phyloP scores from a whole-genome alignment of 2,888 invertebrate genomes.

The Hirtodrosophila duncani region DNA sequence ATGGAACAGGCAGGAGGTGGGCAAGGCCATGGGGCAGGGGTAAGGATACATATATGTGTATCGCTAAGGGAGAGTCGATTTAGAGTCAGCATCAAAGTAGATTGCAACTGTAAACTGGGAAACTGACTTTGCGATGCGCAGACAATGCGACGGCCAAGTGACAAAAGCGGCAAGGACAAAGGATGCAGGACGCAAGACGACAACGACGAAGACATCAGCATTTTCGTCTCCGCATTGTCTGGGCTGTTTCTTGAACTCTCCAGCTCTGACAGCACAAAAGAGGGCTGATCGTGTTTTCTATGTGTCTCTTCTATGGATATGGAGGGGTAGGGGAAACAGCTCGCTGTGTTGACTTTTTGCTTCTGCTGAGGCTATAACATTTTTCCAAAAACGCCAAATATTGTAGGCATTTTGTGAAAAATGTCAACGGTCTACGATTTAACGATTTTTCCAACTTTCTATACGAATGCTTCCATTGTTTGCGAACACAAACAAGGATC shows the following conservation, averaged over 20 bases:
- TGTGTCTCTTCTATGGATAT: conserved; percentile 11
- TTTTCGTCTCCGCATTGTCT: conserved; percentile 67
- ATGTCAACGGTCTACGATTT: conserved; percentile 56
- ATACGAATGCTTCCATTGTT: conserved; percentile 62
- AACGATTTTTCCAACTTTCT: conserved; percentile 63
- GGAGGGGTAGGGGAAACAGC: too few relatives aligned
- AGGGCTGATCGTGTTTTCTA: conserved; percentile 70
- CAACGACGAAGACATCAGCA: conserved; percentile 33
- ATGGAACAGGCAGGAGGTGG: conserved; percentile 19
- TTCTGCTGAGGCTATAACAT: conserved; percentile 46
- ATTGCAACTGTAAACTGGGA: conserved; percentile 49
- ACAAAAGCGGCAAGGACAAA: conserved; percentile 46
- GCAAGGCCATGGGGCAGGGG: too few relatives aligned
- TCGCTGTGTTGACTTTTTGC: conserved; percentile 12
- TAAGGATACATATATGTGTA: too few relatives aligned
- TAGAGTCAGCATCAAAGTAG: too few relatives aligned
- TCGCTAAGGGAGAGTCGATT: too few relatives aligned
- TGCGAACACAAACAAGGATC: conserved; percentile 45
- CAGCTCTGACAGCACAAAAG: conserved; percentile 65
- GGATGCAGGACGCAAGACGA: conserved; percentile 20
- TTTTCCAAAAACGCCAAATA: conserved; percentile 60
- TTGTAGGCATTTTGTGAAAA: conserved; percentile 61
- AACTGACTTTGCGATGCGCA: conserved; percentile 52
- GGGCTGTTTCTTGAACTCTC: conserved; percentile 28
- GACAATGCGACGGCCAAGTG: conserved; percentile 47